Conservation (phyloP, 2,797 vertebrate genomes). For the Sebastes baramenuke region DNA sequence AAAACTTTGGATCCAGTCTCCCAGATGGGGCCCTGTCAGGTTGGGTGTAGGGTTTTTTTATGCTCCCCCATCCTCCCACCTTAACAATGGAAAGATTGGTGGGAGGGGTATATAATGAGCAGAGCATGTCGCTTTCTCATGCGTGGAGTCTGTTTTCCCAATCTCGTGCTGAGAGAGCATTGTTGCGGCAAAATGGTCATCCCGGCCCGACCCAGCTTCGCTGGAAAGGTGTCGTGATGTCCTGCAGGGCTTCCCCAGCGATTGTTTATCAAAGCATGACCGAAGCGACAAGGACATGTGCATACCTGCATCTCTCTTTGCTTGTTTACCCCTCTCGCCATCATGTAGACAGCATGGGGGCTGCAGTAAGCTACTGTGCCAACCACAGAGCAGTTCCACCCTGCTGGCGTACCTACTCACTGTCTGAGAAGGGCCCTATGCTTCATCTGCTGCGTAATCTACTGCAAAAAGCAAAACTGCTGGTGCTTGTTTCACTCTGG, state of each 20-base stretch:
- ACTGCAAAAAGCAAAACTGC: not conserved
- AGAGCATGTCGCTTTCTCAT: slow-evolving; percentile 57
- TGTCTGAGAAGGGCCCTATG: not conserved
- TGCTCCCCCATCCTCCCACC: slow-evolving; percentile 28
- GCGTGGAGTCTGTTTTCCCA: slow-evolving; percentile 60
- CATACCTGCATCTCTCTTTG: slow-evolving; percentile 12
- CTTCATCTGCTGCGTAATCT: not conserved
- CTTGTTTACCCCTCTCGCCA: slow-evolving; percentile 31
- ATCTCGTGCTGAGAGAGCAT: slow-evolving; percentile 47
- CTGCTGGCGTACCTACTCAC: slow-evolving; percentile 22
- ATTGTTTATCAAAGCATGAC: slow-evolving; percentile 41
- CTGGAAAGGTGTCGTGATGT: slow-evolving; percentile 46
- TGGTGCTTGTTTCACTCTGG: not conserved
- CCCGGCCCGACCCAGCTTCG: not conserved
- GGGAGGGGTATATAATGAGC: slow-evolving; percentile 49
- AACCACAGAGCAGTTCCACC: slow-evolving; percentile 53
- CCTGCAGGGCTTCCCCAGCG: slow-evolving; percentile 34
- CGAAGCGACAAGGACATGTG: slow-evolving; percentile 9
- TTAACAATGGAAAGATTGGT: slow-evolving; percentile 68
- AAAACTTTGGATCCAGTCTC: slow-evolving; percentile 51
- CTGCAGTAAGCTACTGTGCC: slow-evolving; percentile 27
- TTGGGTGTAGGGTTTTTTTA: slow-evolving; percentile 38
- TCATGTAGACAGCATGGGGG: slow-evolving; percentile 21
- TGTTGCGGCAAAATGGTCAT: slow-evolving; percentile 33
- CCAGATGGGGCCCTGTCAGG: slow-evolving; percentile 54